Evolutionary conservation across 2,888 invertebrate genomes (phyloP).

Genomic region (Eupithecia pulchellata): DNA sequence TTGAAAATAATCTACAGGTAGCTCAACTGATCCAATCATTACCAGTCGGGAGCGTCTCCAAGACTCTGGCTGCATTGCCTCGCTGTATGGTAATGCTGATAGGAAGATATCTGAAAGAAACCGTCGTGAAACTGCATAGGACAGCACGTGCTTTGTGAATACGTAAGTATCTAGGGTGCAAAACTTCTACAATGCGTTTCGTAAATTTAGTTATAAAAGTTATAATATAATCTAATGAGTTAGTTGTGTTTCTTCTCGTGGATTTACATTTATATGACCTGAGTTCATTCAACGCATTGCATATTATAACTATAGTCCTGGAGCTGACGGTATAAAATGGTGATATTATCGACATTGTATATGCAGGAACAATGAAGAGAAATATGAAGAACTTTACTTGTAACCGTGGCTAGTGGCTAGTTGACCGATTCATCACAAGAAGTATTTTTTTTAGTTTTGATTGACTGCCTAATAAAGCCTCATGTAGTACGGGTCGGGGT

Average conservation of each 20-base stretch:
- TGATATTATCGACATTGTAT: background rate
- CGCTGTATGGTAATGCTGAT: too few species aligned
- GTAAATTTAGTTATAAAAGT: background rate
- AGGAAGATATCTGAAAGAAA: too few species aligned
- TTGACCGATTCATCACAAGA: background rate
- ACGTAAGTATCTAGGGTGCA: background rate
- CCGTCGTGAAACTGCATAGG: too few species aligned
- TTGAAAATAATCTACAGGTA: too few species aligned
- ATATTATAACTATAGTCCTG: constrained; percentile 52
- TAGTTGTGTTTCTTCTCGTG: constrained; percentile 57
- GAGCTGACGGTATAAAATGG: constrained; percentile 8
- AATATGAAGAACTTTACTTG: background rate
- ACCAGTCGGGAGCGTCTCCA: too few species aligned
- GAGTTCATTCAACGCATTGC: constrained; percentile 58
- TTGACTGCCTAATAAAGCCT: background rate
- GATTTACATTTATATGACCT: constrained; percentile 74
- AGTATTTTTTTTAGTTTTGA: background rate
- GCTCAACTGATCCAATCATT: too few species aligned
- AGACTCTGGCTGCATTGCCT: too few species aligned
- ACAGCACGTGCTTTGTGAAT: too few species aligned
- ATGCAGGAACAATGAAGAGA: background rate
- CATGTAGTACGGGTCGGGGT: too few species aligned
- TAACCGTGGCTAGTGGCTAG: background rate
- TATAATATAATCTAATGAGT: constrained; percentile 1
- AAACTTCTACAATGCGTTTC: background rate